A percentile compares a stretch with the other conserved stretches of the same genome.
phyloP scores from a whole-genome alignment of 2,888 invertebrate species.

The Tiliacea citrago region DNA sequence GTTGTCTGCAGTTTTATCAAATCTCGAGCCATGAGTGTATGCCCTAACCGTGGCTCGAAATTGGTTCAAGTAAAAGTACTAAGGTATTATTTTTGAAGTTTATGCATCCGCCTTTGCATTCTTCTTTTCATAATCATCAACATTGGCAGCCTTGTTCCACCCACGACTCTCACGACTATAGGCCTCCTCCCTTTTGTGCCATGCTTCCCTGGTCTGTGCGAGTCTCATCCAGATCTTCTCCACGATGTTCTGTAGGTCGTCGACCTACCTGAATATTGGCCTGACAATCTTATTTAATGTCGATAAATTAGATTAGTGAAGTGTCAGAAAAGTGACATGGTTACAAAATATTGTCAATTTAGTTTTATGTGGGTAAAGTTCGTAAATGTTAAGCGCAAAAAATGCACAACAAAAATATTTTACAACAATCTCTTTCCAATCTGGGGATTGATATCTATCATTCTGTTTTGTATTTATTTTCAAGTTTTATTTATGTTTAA shows the following conservation, averaged over 20 bases:
- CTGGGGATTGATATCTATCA: background rate
- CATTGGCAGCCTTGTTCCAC: too few relatives aligned
- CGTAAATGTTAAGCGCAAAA: background rate
- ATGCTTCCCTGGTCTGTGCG: too few relatives aligned
- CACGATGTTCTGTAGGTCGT: too few relatives aligned
- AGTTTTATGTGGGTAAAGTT: background rate
- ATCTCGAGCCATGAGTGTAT: background rate
- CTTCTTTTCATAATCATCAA: too few relatives aligned
- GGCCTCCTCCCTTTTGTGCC: too few relatives aligned
- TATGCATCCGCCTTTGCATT: too few relatives aligned
- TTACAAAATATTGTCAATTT: background rate
- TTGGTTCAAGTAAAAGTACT: background rate
- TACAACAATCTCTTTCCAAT: background rate
- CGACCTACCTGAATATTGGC: too few relatives aligned
- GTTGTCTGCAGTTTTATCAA: background rate
- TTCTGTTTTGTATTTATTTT: conserved; percentile 2
- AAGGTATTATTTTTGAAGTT: too few relatives aligned
- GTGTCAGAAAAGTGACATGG: background rate
- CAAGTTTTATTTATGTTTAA: background rate
- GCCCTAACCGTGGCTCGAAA: background rate
- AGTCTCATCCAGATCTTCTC: too few relatives aligned
- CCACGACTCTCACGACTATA: too few relatives aligned
- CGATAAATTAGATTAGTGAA: background rate
- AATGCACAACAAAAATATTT: background rate
- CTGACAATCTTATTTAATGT: too few relatives aligned